phyloP scores from a whole-genome alignment of 2,888 invertebrate genomes.

The Helleia helle region DNA sequence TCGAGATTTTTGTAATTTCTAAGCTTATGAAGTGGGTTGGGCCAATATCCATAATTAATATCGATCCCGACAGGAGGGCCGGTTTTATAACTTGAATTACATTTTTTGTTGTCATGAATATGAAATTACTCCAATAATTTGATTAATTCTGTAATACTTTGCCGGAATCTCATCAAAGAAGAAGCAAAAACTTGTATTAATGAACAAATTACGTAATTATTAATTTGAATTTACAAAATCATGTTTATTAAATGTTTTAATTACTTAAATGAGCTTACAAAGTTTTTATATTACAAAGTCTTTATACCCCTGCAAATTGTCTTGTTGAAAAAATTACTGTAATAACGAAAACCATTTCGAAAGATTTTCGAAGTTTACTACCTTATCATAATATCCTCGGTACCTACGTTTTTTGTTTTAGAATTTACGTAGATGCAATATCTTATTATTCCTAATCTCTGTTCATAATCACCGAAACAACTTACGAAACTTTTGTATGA shows the following conservation, averaged over 20 bases:
- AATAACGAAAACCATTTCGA: too few relatives aligned
- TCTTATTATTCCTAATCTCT: too few relatives aligned
- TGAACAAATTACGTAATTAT: slow-evolving; percentile 1
- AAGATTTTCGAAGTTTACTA: too few relatives aligned
- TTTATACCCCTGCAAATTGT: too few relatives aligned
- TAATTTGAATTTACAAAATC: slow-evolving; percentile 2
- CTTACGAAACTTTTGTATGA: too few relatives aligned
- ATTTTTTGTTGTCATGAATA: slow-evolving; percentile 5
- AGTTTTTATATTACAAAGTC: too few relatives aligned
- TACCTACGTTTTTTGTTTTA: too few relatives aligned
- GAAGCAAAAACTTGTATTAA: slow-evolving; percentile 3
- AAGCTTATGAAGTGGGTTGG: slow-evolving; percentile 13
- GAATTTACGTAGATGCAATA: too few relatives aligned
- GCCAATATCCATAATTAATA: slow-evolving; percentile 7
- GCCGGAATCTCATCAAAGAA: slow-evolving; percentile 2
- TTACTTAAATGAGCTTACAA: not conserved
- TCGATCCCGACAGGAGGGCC: not conserved
- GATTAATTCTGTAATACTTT: not conserved
- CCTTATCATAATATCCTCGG: too few relatives aligned
- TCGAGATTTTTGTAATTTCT: slow-evolving; percentile 18
- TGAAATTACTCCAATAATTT: slow-evolving; percentile 6
- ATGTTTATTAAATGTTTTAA: not conserved
- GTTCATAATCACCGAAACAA: too few relatives aligned
- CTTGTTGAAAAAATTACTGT: too few relatives aligned
- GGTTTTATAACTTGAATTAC: not conserved